phyloP scores from a whole-genome alignment of 2,888 invertebrate species.

The Congeria kusceri region DNA sequence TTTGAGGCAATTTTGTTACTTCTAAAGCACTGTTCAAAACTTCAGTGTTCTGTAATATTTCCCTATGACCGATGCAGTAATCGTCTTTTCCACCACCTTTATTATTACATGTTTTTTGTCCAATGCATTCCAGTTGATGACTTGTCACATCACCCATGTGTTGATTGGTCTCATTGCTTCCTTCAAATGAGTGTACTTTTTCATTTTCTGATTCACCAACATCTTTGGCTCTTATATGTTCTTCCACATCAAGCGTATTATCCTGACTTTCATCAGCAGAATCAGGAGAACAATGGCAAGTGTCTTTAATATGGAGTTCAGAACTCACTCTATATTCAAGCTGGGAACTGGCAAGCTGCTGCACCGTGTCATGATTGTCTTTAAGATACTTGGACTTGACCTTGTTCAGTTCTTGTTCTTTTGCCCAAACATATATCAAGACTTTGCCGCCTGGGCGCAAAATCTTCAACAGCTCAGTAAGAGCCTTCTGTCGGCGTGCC shows the following conservation, averaged over 20 bases:
- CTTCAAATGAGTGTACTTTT: too few species aligned
- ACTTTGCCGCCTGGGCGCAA: conserved; percentile 91
- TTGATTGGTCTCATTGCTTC: too few species aligned
- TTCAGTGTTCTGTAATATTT: too few species aligned
- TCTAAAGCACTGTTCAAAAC: too few species aligned
- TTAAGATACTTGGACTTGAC: conserved; percentile 90
- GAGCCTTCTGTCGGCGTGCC: conserved; percentile 91
- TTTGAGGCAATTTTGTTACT: conserved; percentile 4
- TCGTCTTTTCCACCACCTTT: too few species aligned
- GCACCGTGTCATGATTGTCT: conserved; percentile 69
- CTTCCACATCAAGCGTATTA: neutral
- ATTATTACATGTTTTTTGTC: too few species aligned
- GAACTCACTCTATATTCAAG: neutral
- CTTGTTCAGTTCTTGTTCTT: conserved; percentile 91
- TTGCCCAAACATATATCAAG: conserved; percentile 98
- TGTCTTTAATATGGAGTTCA: too few species aligned
- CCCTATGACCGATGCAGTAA: too few species aligned
- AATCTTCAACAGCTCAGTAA: conserved; percentile 92
- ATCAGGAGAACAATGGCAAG: too few species aligned
- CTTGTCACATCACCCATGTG: neutral
- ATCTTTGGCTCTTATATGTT: neutral
- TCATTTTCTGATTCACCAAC: neutral
- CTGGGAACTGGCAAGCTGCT: neutral
- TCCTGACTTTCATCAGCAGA: neutral
- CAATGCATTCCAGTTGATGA: neutral